Evolutionary conservation across 2,888 invertebrate genomes (phyloP).

Genomic region (Ypsolopha sequella): DNA sequence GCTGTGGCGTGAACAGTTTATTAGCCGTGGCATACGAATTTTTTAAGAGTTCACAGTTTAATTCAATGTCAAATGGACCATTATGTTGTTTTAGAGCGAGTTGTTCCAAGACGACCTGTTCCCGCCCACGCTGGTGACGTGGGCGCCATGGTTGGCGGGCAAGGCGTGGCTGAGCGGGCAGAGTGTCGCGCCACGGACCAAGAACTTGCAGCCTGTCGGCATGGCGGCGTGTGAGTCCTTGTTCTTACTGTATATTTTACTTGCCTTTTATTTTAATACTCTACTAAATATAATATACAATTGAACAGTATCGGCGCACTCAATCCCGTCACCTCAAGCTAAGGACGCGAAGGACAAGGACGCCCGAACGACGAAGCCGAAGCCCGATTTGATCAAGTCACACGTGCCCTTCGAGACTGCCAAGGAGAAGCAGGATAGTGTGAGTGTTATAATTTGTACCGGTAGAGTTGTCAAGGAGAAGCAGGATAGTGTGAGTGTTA

Average conservation of each 20-base stretch:
- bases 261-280: too few species aligned
- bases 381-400: slow-evolving; percentile 55
- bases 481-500: too few species aligned
- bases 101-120: slow-evolving; percentile 98
- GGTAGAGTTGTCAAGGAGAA: too few species aligned
- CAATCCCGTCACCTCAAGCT: slow-evolving; percentile 11
- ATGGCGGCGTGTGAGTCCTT: slow-evolving; percentile 83
- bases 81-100: slow-evolving; percentile 75
- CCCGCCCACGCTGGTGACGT: slow-evolving; percentile 90
- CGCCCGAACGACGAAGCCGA: slow-evolving; percentile 33
- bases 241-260: too few species aligned
- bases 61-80: too few species aligned
- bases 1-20: not conserved
- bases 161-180: slow-evolving; percentile 84
- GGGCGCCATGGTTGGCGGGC: slow-evolving; percentile 82
- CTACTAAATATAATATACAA: not conserved
- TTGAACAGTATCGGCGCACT: slow-evolving; percentile 44
- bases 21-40: too few species aligned
- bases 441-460: slow-evolving; percentile 22
- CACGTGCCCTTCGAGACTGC: slow-evolving; percentile 37
- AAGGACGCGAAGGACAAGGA: slow-evolving; percentile 11
- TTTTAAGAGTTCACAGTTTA: too few species aligned
- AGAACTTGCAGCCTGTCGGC: slow-evolving; percentile 86
- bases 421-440: slow-evolving; percentile 54
- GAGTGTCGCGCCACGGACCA: slow-evolving; percentile 71